Evolutionary conservation across 2,797 vertebrate species (phyloP).

Genomic region (Prunella strophiata): DNA sequence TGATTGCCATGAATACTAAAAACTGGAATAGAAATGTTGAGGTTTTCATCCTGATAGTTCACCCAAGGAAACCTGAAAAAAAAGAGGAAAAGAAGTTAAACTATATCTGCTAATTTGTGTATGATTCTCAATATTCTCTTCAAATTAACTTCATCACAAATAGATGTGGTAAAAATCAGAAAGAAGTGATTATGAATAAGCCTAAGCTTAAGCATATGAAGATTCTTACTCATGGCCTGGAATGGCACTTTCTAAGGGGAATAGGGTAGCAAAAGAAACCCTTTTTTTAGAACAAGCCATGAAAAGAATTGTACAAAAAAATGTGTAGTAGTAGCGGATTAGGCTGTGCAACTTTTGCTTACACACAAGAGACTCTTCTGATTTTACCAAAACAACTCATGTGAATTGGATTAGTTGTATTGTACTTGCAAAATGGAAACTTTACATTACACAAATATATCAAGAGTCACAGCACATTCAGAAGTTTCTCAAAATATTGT

Average conservation of each 20-base stretch:
- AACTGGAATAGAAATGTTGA: slow-evolving; percentile 95
- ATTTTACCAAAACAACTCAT: not conserved
- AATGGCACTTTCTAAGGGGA: not conserved
- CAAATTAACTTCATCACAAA: not conserved
- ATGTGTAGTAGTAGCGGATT: not conserved
- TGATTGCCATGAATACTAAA: slow-evolving; percentile 99
- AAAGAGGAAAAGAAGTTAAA: not conserved
- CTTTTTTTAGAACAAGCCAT: not conserved
- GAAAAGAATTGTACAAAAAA: not conserved
- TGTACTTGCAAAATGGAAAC: not conserved
- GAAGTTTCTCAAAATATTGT: not conserved
- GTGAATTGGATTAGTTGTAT: not conserved
- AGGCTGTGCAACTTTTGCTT: not conserved
- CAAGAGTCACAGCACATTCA: not conserved
- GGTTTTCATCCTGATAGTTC: slow-evolving; percentile 95
- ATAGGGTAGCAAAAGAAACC: not conserved
- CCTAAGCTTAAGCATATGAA: not conserved
- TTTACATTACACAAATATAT: not conserved
- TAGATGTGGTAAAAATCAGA: not conserved
- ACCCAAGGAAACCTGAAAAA: slow-evolving; percentile 93
- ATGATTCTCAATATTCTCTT: not conserved
- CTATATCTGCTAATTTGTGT: not conserved
- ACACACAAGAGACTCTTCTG: not conserved
- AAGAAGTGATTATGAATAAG: not conserved
- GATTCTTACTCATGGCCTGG: not conserved